phyloP scores from a whole-genome alignment of 2,113 vertebrate species.

The Xenopus laevis region DNA sequence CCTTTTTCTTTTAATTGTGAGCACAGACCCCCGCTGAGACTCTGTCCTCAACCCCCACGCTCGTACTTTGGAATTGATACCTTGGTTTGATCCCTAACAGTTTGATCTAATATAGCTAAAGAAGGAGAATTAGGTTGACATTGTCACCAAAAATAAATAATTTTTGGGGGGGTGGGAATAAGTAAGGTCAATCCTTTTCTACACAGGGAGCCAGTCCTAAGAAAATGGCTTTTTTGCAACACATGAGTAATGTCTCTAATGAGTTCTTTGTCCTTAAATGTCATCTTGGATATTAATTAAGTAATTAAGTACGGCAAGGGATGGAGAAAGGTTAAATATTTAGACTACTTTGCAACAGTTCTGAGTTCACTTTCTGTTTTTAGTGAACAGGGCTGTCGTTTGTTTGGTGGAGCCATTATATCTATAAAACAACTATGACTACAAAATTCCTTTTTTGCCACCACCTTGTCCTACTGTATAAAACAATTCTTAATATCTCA shows the following conservation, averaged over 20 bases:
- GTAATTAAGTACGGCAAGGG: constrained; percentile 33
- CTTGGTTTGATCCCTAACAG: neutral
- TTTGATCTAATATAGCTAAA: neutral
- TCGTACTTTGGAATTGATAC: neutral
- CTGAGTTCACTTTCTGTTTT: too few relatives aligned
- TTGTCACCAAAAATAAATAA: neutral
- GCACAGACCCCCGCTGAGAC: neutral
- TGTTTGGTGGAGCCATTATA: too few relatives aligned
- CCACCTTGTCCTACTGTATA: too few relatives aligned
- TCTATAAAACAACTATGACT: too few relatives aligned
- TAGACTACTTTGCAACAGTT: neutral
- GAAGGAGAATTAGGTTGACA: neutral
- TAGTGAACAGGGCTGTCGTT: too few relatives aligned
- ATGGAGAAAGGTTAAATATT: constrained; percentile 4
- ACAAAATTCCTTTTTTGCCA: too few relatives aligned
- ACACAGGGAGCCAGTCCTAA: constrained; percentile 38
- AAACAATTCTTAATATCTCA: too few relatives aligned
- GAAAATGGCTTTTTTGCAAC: constrained; percentile 34
- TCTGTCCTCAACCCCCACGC: neutral
- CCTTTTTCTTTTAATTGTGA: neutral
- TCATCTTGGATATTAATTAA: constrained; percentile 39
- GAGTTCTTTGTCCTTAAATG: constrained; percentile 52
- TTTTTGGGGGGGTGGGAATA: neutral
- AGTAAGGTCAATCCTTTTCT: neutral
- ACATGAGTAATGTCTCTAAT: constrained; percentile 50